These are phyloP conservation scores for Pseudolaguvia tuberculata DNA, from an alignment of 2,113 vertebrate species.

Conservation along the genomic window DNA sequence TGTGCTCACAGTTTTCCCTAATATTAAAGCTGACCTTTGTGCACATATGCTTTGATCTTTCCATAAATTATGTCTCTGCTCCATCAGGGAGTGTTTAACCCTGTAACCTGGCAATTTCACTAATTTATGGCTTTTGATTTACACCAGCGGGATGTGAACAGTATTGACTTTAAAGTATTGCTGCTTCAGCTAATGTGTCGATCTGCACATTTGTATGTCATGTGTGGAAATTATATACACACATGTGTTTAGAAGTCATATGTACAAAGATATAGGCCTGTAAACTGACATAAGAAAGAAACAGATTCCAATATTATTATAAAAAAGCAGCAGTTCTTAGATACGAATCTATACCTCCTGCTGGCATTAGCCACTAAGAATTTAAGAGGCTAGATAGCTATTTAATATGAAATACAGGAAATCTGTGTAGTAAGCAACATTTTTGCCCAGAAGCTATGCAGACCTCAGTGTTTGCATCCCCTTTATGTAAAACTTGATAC, in stretches of 20 bases:
- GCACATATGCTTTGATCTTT: not conserved
- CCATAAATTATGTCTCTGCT: not conserved
- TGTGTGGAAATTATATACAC: too few relatives aligned
- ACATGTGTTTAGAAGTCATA: too few relatives aligned
- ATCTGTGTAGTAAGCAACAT: not conserved
- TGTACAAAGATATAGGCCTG: too few relatives aligned
- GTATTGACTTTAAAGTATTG: not conserved
- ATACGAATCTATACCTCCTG: not conserved
- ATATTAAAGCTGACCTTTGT: not conserved
- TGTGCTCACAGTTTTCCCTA: not conserved
- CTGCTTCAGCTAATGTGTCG: not conserved
- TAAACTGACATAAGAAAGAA: not conserved
- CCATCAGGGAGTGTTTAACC: not conserved
- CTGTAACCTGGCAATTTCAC: not conserved
- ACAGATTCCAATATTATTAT: not conserved
- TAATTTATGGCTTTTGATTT: too few relatives aligned
- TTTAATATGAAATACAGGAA: not conserved
- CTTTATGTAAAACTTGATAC: not conserved
- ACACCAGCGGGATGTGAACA: not conserved
- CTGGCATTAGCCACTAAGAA: not conserved
- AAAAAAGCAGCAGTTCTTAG: not conserved
- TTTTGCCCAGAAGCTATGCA: not conserved
- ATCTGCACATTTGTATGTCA: too few relatives aligned
- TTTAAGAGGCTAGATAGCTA: not conserved
- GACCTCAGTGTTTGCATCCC: not conserved